Conservation (phyloP, 1,140 invertebrate species). For the Orchesella cincta region DNA sequence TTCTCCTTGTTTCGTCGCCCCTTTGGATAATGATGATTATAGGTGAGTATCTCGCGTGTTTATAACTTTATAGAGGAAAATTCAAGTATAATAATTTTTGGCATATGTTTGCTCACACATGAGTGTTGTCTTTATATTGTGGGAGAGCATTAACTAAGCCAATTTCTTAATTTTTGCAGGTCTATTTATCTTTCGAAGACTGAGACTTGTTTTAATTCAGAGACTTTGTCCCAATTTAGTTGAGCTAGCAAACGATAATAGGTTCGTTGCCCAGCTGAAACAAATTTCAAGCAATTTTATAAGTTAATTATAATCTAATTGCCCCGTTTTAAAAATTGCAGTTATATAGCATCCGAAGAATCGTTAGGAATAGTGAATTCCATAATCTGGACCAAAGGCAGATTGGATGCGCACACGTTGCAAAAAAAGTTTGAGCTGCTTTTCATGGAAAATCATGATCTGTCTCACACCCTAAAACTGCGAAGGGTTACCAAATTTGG, state of each 20-base stretch:
- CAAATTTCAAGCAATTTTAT: neutral
- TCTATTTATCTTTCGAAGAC: conserved; percentile 7
- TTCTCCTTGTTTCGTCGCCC: neutral
- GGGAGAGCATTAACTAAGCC: neutral
- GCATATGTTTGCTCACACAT: too few species aligned
- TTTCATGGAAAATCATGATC: neutral
- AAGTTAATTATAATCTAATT: neutral
- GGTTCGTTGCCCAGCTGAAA: neutral
- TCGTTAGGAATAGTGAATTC: neutral
- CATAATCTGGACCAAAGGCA: neutral
- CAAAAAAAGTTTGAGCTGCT: neutral
- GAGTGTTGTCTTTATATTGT: neutral
- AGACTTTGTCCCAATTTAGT: conserved; percentile 4
- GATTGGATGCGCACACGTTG: neutral
- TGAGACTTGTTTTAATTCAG: conserved; percentile 6
- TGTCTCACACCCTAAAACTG: neutral
- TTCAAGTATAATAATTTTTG: too few species aligned
- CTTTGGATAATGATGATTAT: neutral
- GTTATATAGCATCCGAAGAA: neutral
- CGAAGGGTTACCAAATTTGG: neutral
- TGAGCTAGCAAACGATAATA: neutral
- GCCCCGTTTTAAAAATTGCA: neutral
- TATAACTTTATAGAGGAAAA: neutral
- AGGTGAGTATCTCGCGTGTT: neutral
- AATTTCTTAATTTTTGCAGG: neutral